Evolutionary conservation across 2,797 vertebrate genomes (phyloP).

Genomic region (Gadopsis bispinosus): DNA sequence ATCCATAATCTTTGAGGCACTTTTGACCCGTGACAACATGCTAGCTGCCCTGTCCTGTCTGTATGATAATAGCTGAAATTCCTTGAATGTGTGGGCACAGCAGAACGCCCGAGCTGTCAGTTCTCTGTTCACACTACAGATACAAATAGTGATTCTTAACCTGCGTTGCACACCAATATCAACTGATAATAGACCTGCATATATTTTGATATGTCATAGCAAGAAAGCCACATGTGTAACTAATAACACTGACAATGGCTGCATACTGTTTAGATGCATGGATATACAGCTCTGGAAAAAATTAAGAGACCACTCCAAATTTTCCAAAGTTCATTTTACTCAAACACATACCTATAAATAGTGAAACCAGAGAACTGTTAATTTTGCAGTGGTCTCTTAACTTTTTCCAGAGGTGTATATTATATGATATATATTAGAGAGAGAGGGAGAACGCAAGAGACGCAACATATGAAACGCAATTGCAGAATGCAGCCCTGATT

Average conservation of each 20-base stretch:
- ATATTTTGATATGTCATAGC: not conserved
- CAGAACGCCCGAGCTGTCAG: not conserved
- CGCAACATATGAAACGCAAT: too few relatives aligned
- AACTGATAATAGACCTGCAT: constrained; percentile 11
- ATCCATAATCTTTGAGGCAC: constrained; percentile 30
- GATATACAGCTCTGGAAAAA: too few relatives aligned
- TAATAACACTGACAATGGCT: not conserved
- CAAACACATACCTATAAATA: too few relatives aligned
- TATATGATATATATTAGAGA: too few relatives aligned
- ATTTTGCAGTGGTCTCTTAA: too few relatives aligned
- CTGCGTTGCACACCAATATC: not conserved
- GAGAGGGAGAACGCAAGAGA: too few relatives aligned
- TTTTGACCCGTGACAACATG: constrained; percentile 38
- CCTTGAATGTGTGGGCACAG: constrained; percentile 17
- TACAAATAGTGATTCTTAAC: constrained; percentile 12
- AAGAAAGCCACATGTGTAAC: constrained; percentile 2
- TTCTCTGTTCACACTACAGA: constrained; percentile 14
- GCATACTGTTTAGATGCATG: not conserved
- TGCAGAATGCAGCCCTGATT: too few relatives aligned
- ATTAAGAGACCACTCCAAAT: too few relatives aligned
- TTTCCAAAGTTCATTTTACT: too few relatives aligned
- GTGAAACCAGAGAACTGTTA: too few relatives aligned
- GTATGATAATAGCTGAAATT: constrained; percentile 34
- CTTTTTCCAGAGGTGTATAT: too few relatives aligned
- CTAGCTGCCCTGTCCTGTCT: constrained; percentile 21